Percentiles rank a stretch among this genome's conserved stretches.
These are phyloP conservation scores for Eumacrocentrus americanus DNA, from an alignment of 2,888 invertebrate species.

Conservation along the genomic window DNA sequence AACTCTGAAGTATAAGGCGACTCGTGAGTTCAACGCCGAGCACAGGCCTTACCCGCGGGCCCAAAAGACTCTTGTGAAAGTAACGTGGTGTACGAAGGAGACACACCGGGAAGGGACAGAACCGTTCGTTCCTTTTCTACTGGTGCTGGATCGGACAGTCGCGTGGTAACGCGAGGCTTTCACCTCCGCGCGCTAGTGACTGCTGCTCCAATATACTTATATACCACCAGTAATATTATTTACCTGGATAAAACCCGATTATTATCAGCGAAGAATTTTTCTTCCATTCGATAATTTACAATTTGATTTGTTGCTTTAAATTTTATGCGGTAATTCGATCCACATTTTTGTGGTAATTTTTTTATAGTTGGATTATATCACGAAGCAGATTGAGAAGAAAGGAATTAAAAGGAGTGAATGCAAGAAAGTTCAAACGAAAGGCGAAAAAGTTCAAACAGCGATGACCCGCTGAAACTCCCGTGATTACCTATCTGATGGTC, in stretches of 20 bases:
- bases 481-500: constrained; percentile 26
- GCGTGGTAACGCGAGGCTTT: constrained; percentile 46
- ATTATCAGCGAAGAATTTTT: constrained; percentile 4
- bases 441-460: neutral
- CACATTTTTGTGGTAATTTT: neutral
- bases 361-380: too few species aligned
- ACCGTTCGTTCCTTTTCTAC: constrained; percentile 34
- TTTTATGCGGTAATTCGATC: too few species aligned
- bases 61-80: constrained; percentile 40
- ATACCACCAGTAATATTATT: constrained; percentile 2
- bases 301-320: neutral
- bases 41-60: constrained; percentile 25
- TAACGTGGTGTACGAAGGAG: constrained; percentile 35
- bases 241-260: neutral
- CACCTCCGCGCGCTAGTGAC: constrained; percentile 42
- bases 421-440: neutral
- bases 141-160: constrained; percentile 39
- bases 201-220: constrained; percentile 28
- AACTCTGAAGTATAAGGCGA: constrained; percentile 17
- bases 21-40: constrained; percentile 23
- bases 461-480: constrained; percentile 30
- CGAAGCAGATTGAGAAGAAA: too few species aligned
- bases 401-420: neutral
- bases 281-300: neutral
- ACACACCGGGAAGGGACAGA: constrained; percentile 29